These are phyloP conservation scores for Spodoptera litura DNA, from an alignment of 1,140 invertebrate species.

Conservation along the genomic window DNA sequence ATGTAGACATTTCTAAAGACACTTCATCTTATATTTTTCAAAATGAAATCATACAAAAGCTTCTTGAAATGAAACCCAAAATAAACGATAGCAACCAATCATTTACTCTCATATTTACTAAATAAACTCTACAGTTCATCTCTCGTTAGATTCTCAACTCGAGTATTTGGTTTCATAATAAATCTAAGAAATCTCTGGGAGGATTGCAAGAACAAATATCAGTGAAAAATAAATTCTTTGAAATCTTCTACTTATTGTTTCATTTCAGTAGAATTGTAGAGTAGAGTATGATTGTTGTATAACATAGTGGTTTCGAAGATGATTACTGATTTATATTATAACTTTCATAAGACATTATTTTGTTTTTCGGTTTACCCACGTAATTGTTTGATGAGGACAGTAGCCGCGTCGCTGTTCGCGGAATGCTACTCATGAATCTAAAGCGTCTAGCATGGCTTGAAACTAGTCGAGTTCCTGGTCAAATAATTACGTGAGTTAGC, in stretches of 20 bases:
- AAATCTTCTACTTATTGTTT: constrained; percentile 2
- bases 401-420: no score
- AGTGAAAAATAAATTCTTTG: constrained; percentile 10
- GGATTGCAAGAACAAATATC: constrained; percentile 17
- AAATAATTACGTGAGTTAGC: no score
- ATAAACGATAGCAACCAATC: neutral
- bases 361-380: no score
- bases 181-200: constrained; percentile 12
- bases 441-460: no score
- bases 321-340: no score
- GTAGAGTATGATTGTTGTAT: constrained; percentile 1
- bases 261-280: constrained; percentile 1
- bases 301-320: no score
- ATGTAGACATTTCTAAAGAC: no score
- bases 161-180: constrained; percentile 27
- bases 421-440: no score
- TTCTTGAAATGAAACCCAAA: neutral
- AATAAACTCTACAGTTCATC: constrained; percentile 18
- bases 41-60: neutral
- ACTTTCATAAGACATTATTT: no score
- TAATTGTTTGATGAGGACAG: no score
- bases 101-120: constrained; percentile 2
- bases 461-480: no score
- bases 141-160: neutral
- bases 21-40: neutral